These are phyloP conservation scores for Aleiodes sp. DNA, from an alignment of 1,140 invertebrate genomes.

Conservation along the genomic window DNA sequence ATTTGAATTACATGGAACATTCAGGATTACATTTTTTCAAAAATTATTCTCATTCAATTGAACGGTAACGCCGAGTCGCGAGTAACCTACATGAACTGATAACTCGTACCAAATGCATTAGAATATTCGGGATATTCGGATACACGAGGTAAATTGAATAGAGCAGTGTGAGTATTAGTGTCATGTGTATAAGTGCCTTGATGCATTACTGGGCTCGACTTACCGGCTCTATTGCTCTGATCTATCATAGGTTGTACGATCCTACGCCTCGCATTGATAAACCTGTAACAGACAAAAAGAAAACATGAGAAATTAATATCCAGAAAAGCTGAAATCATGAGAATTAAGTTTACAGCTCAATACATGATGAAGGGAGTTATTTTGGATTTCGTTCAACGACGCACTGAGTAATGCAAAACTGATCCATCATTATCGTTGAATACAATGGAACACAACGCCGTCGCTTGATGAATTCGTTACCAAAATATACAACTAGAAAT, in stretches of 20 bases:
- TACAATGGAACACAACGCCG: too few species aligned
- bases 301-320: neutral
- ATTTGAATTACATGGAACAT: too few species aligned
- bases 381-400: too few species aligned
- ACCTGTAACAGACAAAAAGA: conserved; percentile 77
- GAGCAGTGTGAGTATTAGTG: conserved; percentile 2
- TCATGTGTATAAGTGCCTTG: conserved; percentile 42
- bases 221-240: conserved; percentile 98
- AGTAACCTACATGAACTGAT: conserved; percentile 2
- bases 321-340: too few species aligned
- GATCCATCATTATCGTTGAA: too few species aligned
- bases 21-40: too few species aligned
- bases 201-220: conserved; percentile 62
- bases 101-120: neutral
- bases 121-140: neutral
- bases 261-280: conserved; percentile 97
- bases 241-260: conserved; percentile 98
- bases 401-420: too few species aligned
- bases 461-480: too few species aligned
- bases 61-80: conserved; percentile 1
- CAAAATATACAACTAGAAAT: too few species aligned
- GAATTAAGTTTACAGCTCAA: too few species aligned
- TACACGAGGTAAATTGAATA: neutral
- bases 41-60: neutral
- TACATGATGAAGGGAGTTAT: too few species aligned